Base-by-base conservation (phyloP, 64 coral and sea anemone genomes). In the Catalaphyllia jardinei region DNA sequence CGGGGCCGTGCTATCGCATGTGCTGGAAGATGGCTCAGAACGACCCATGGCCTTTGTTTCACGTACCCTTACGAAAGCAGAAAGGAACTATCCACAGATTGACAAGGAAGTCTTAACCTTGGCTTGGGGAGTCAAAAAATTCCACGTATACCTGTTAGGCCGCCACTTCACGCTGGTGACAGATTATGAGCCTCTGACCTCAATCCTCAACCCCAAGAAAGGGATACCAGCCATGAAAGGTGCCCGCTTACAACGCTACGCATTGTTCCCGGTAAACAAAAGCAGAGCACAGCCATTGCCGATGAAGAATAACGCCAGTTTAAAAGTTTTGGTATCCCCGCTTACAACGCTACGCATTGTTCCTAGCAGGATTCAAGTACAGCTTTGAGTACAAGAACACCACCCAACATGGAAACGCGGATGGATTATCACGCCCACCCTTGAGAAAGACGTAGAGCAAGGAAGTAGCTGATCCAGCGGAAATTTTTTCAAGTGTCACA, bases 91-190 rank as follows among this genome's bases (percentile, higher is more conserved):
- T 3, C 3, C 33, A 1, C 3, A 35, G 33, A 35, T 35, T 3
- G 33, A 35, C 3, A 1, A 35, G 33, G 33, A 35, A 35, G 33
- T 35, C 1, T 39, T 67, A 49, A 13, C 86, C 11, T 29, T 88
- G 20, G 86, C 60, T 22, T 88, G 73, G 86, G 87, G 87, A 60
- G 73, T 89, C 4, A 89, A 89, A 62, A 89, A 89, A 54, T 89
- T 65, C 59, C 71, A 89, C 60, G 55, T 78, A 2, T 89, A 79
- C 46, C 76, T 89, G 10, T 35, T 35, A 1, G 33, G 1, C 3
- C 3, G 33, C 33, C 33, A 35, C 33, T 35, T 35, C 33, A 35
- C 60, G 14, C 76, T 89, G 0, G 51, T 89, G 0, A 89, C 87
- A 67, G 87, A 89, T 39, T 75, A 89, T 20, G 54, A 79, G 20